Evolutionary conservation across 2,113 vertebrate species (phyloP), one percentile per base, ranked within the genome.

Genomic region (Cinclus cinclus): DNA sequence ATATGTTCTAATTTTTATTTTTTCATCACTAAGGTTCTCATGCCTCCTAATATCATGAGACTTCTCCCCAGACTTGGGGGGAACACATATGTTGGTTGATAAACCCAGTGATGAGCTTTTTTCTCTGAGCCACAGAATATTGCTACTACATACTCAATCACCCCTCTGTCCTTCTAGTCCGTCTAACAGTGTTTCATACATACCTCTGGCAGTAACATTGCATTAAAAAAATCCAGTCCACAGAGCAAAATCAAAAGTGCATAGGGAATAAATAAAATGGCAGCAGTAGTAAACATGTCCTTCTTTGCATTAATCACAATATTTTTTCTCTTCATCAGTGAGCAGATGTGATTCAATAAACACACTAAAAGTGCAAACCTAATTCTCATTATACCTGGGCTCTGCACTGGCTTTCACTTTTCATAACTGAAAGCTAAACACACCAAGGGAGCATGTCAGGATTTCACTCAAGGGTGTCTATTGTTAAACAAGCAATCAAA

Each of bases 1-100:
- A 85, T 14, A 55, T 63, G 25, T 62, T 91, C n/a, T 73, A 74
- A 76, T 87, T 91, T 89, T 80, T 58, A 24, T 83, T 28, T 52
- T 64, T 81, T 70, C 39, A 56, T 55, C 64, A 50, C 49, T 44
- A 70, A 68, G 24, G 24, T 75, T 22, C 30, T 85, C 37, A 25
- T 44, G 13, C 33, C 63, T 92, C 50, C 67, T 70, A 76, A 87
- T 91, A 87, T 44, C 1, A 1, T 62, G 19, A 74, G n/a, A 22
- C 21, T 55, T 21, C 41, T 76, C 46, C 78, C 35, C 19, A 65
- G 67, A 67, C 62, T 59, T 8, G 10, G 14, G 21, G 16, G 5
- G 30, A 85, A 86, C 7, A 49, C 6, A 8, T 17, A 53, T 0
- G 2, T 35, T 60, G 73, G 44, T 69, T 20, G 11, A 86, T 53